A percentile compares a stretch with the other conserved stretches of the same genome.
Conservation (phyloP, 2,113 vertebrate species). For the Strigops habroptila region DNA sequence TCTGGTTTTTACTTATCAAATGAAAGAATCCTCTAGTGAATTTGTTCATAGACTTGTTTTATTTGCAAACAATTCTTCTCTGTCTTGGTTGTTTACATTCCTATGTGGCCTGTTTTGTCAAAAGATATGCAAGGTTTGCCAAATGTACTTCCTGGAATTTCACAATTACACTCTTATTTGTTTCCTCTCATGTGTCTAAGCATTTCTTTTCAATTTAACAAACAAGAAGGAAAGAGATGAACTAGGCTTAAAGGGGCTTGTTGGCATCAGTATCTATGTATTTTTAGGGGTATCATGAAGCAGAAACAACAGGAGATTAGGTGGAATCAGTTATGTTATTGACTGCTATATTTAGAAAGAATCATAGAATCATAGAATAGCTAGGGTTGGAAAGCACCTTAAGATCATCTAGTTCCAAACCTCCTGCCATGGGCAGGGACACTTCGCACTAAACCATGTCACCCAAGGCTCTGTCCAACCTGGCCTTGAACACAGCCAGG, state of each 20-base stretch:
- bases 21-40: neutral
- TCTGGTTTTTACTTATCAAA: neutral
- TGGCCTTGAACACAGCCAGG: too few relatives aligned
- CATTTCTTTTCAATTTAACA: neutral
- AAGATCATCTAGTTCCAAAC: too few relatives aligned
- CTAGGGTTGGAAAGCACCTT: too few relatives aligned
- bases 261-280: neutral
- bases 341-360: neutral
- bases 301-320: neutral
- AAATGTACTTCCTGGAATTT: slow-evolving; percentile 44
- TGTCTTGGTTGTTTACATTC: slow-evolving; percentile 47
- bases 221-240: neutral
- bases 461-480: too few relatives aligned
- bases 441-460: too few relatives aligned
- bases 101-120: slow-evolving; percentile 19
- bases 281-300: neutral
- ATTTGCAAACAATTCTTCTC: neutral
- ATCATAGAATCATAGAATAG: too few relatives aligned
- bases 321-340: neutral
- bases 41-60: slow-evolving; percentile 2
- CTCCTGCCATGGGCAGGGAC: too few relatives aligned
- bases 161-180: slow-evolving; percentile 16
- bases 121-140: slow-evolving; percentile 5
- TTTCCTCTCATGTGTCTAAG: neutral
- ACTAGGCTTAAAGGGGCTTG: neutral